Conservation (phyloP, 2,113 vertebrate genomes). For the Charadrius vociferus region DNA sequence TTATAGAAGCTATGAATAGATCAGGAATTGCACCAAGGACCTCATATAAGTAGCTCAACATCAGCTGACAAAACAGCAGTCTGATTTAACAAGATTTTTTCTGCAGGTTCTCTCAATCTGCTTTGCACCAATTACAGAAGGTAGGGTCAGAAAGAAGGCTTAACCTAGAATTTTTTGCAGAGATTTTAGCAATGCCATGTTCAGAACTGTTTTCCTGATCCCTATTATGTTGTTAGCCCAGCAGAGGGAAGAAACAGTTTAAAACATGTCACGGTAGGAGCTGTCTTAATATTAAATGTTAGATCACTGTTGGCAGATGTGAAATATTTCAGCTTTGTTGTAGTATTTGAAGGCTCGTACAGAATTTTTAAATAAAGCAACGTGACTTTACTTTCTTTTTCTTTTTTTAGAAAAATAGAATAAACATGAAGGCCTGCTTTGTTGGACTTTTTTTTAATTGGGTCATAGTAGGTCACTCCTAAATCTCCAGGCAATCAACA, state of each 20-base stretch:
- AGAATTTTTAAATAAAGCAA: slow-evolving; percentile 47
- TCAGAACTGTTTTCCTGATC: slow-evolving; percentile 65
- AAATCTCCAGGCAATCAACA: slow-evolving; percentile 53
- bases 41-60: slow-evolving; percentile 5
- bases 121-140: slow-evolving; percentile 46
- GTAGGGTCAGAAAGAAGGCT: slow-evolving; percentile 44
- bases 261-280: slow-evolving; percentile 63
- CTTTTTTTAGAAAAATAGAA: slow-evolving; percentile 26
- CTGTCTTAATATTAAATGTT: slow-evolving; percentile 65
- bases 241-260: slow-evolving; percentile 67
- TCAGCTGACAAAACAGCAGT: slow-evolving; percentile 11
- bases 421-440: slow-evolving; percentile 2
- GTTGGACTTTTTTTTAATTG: slow-evolving; percentile 17
- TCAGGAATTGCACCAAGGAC: slow-evolving; percentile 13
- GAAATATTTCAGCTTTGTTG: slow-evolving; percentile 63
- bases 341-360: not conserved
- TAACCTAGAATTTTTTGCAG: slow-evolving; percentile 39
- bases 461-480: slow-evolving; percentile 44
- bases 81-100: slow-evolving; percentile 49
- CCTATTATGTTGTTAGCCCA: slow-evolving; percentile 70
- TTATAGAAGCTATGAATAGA: slow-evolving; percentile 14
- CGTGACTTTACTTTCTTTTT: not conserved
- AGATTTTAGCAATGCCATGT: slow-evolving; percentile 41
- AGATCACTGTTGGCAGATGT: slow-evolving; percentile 52
- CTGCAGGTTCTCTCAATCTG: slow-evolving; percentile 23